phyloP scores from a whole-genome alignment of 2,888 invertebrate genomes.

The Sinhomidia bicolor region DNA sequence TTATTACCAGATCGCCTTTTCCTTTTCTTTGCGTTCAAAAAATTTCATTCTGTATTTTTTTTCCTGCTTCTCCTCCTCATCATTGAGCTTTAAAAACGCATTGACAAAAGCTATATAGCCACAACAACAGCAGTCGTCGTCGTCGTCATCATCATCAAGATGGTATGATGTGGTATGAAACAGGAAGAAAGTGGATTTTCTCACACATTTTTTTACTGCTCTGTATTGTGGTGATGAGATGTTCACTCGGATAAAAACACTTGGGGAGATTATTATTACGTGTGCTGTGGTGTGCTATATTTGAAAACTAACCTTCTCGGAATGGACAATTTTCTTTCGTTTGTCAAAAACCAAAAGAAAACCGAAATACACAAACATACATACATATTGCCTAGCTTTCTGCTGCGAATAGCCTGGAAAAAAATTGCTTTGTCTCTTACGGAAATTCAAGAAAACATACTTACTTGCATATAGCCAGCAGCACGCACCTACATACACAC shows the following conservation, averaged over 20 bases:
- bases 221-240: constrained; percentile 34
- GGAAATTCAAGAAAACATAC: constrained; percentile 66
- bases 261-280: constrained; percentile 62
- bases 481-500: no score
- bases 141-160: not conserved
- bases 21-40: not conserved
- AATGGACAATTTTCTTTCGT: constrained; percentile 46
- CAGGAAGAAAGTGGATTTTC: constrained; percentile 49
- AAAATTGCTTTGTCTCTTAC: constrained; percentile 47
- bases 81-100: not conserved
- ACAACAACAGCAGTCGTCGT: not conserved
- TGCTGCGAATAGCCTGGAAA: not conserved
- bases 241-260: constrained; percentile 45
- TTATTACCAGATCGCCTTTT: constrained; percentile 3
- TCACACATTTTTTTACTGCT: constrained; percentile 27
- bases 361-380: no score
- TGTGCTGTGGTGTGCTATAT: constrained; percentile 40
- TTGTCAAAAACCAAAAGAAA: constrained; percentile 34
- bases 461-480: constrained; percentile 23
- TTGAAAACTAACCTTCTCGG: constrained; percentile 57
- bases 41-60: not conserved
- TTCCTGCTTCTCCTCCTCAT: not conserved
- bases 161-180: no score
- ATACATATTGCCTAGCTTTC: no score
- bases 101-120: not conserved